These are phyloP conservation scores for Lycopodina hypogea DNA, from an alignment of 37 sponge, comb jelly and placozoan species.

Conservation along the genomic window DNA sequence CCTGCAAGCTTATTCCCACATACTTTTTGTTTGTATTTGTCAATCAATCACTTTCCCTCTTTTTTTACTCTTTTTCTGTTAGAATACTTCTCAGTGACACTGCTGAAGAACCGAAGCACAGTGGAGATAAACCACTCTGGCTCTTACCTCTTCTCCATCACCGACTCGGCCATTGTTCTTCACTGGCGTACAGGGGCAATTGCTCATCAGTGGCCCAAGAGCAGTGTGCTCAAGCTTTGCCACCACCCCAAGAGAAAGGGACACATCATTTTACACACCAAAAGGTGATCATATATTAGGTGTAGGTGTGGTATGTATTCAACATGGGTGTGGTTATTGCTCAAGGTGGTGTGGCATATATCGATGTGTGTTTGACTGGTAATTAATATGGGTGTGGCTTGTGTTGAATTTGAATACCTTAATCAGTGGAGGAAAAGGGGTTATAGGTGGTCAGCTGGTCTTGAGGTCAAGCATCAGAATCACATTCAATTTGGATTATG, in stretches of 20 bases:
- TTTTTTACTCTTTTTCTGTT: neutral
- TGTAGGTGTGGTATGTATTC: no score
- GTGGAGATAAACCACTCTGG: conserved; percentile 49
- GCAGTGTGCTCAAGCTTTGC: conserved; percentile 15
- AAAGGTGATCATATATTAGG: conserved; percentile 6
- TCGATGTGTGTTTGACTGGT: neutral
- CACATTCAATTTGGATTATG: no score
- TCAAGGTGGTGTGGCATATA: neutral
- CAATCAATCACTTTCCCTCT: neutral
- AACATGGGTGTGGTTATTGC: neutral
- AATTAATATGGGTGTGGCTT: neutral
- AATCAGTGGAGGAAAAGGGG: neutral
- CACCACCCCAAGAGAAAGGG: conserved; percentile 13
- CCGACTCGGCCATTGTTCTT: conserved; percentile 28
- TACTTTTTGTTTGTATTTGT: no score
- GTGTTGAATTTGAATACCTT: no score
- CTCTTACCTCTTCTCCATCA: conserved; percentile 37
- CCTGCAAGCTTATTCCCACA: no score
- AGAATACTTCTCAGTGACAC: conserved; percentile 43
- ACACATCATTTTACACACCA: conserved; percentile 21
- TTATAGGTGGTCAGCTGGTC: neutral
- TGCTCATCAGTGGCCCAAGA: conserved; percentile 46
- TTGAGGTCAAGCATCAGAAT: no score
- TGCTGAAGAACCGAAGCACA: conserved; percentile 40
- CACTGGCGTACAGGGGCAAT: conserved; percentile 58